These are phyloP conservation scores for Sarcophaga rosellei DNA, from an alignment of 2,888 invertebrate genomes.

Conservation along the genomic window DNA sequence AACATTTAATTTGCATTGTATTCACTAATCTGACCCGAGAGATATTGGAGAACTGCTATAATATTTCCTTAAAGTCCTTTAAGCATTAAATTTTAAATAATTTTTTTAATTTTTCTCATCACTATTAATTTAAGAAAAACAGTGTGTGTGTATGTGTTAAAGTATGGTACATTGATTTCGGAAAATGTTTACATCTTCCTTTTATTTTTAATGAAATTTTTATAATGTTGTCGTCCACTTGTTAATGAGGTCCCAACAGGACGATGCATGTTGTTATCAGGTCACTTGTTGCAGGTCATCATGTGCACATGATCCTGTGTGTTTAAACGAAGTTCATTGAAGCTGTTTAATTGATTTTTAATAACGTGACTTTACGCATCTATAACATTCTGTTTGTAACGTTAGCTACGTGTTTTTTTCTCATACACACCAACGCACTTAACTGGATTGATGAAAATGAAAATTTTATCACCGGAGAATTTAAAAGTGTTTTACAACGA, in stretches of 20 bases:
- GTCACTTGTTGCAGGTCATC: slow-evolving; percentile 35
- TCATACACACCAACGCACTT: not conserved
- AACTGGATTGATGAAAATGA: not conserved
- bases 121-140: no score
- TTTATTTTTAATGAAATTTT: slow-evolving; percentile 25
- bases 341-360: slow-evolving; percentile 59
- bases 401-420: slow-evolving; percentile 11
- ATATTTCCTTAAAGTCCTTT: no score
- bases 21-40: no score
- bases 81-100: no score
- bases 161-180: not conserved
- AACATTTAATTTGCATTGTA: no score
- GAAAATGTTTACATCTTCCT: not conserved
- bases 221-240: slow-evolving; percentile 1
- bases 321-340: not conserved
- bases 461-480: not conserved
- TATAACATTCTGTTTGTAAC: slow-evolving; percentile 33
- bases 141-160: not conserved
- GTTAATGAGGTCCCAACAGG: not conserved
- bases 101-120: no score
- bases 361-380: slow-evolving; percentile 56
- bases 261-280: slow-evolving; percentile 7
- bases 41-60: no score
- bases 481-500: not conserved
- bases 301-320: slow-evolving; percentile 5